Evolutionary conservation across 37 sponge, comb jelly and placozoan genomes (phyloP).

Genomic region (Halisarca cf. caerulea): DNA sequence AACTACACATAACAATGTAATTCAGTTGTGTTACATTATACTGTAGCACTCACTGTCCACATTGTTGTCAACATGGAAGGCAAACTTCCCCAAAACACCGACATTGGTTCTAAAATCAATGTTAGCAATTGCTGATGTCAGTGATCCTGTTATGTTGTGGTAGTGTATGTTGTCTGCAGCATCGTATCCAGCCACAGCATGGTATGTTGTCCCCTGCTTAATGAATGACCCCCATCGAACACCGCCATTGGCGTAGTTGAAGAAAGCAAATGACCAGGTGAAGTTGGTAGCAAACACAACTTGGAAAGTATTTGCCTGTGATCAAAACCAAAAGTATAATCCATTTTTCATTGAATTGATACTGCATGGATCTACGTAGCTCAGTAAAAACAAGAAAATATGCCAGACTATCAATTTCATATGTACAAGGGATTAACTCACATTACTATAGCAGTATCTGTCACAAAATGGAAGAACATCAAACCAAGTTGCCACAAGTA

Average conservation of each 20-base stretch:
- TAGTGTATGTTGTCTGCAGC: neutral
- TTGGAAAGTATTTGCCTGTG: neutral
- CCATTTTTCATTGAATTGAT: neutral
- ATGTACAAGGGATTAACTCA: no score
- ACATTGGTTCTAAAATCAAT: neutral
- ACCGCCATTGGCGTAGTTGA: neutral
- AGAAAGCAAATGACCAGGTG: neutral
- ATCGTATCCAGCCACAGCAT: conserved; percentile 16
- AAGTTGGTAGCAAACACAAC: neutral
- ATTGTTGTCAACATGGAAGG: neutral
- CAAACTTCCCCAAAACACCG: neutral
- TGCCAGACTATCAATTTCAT: no score
- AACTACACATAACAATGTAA: no score
- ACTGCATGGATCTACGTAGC: neutral
- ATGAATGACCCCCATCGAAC: neutral
- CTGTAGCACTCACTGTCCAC: no score
- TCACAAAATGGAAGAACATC: neutral
- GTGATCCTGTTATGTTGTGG: neutral
- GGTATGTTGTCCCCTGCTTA: neutral
- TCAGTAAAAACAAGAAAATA: no score
- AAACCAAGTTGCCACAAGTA: neutral
- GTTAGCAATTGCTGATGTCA: neutral
- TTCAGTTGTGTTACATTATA: no score
- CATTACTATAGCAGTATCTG: neutral
- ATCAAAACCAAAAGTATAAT: neutral